Conservation (phyloP, 2,888 invertebrate genomes). For the Cartodere bifasciata region DNA sequence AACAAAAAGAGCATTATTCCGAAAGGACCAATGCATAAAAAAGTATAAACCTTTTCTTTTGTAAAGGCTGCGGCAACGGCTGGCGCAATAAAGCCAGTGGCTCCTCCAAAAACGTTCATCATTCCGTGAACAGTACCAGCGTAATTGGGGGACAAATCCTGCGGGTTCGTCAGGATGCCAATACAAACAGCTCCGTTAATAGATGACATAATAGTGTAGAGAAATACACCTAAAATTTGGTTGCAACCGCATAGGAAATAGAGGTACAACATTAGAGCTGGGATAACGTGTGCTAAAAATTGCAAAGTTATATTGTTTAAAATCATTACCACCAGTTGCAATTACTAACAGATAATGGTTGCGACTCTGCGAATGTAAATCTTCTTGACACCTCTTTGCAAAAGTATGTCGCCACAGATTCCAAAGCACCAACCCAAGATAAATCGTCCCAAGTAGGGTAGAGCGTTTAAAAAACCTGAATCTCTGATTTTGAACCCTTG, state of each 20-base stretch:
- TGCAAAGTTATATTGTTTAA: constrained; percentile 1
- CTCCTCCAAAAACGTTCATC: constrained; percentile 23
- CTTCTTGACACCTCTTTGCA: constrained; percentile 15
- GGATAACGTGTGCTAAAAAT: constrained; percentile 40
- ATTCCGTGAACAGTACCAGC: constrained; percentile 23
- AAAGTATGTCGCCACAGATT: constrained; percentile 19
- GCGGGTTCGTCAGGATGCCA: constrained; percentile 22
- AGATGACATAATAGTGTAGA: constrained; percentile 21
- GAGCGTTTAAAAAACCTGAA: constrained; percentile 21
- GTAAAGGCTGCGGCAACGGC: constrained; percentile 29
- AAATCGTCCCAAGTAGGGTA: constrained; percentile 23
- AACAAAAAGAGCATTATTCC: constrained; percentile 2
- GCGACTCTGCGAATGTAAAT: constrained; percentile 20
- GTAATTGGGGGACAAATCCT: constrained; percentile 26
- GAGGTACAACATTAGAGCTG: constrained; percentile 35
- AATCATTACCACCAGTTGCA: neutral
- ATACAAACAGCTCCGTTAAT: constrained; percentile 23
- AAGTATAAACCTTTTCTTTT: no score
- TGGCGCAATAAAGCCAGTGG: constrained; percentile 23
- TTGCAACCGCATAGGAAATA: constrained; percentile 19
- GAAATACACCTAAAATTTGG: constrained; percentile 15
- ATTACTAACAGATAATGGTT: constrained; percentile 23
- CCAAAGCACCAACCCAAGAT: constrained; percentile 21
- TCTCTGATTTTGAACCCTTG: constrained; percentile 20
- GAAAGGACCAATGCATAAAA: no score